Conservation (phyloP, 2,888 invertebrate species). For the Melanophora roralis region DNA sequence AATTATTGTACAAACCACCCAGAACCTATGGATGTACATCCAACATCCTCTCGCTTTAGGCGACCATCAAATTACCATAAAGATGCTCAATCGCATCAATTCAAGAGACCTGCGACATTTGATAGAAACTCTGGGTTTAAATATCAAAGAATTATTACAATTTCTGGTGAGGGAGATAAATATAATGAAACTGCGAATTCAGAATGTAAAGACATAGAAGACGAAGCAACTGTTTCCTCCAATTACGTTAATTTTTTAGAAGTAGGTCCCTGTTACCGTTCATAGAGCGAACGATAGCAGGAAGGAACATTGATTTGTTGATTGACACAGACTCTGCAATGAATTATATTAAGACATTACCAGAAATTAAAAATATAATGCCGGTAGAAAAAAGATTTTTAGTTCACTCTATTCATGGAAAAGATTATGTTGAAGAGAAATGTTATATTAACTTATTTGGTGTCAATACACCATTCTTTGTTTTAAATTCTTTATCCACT, state of each 20-base stretch:
- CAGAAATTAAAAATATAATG: constrained; percentile 40
- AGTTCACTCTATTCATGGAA: constrained; percentile 55
- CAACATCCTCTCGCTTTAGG: too few relatives aligned
- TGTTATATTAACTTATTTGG: constrained; percentile 47
- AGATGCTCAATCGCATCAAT: too few relatives aligned
- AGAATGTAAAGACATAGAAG: too few relatives aligned
- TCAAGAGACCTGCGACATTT: too few relatives aligned
- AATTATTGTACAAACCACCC: too few relatives aligned
- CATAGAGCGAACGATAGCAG: constrained; percentile 42
- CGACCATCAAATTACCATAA: too few relatives aligned
- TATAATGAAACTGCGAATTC: too few relatives aligned
- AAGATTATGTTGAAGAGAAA: constrained; percentile 50
- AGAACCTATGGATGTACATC: too few relatives aligned
- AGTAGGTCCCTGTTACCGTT: constrained; percentile 7
- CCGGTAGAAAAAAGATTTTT: constrained; percentile 40
- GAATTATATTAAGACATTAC: too few relatives aligned
- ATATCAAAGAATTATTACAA: too few relatives aligned
- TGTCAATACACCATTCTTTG: constrained; percentile 48
- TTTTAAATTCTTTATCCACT: constrained; percentile 51
- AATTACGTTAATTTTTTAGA: constrained; percentile 52
- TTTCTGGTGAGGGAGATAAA: too few relatives aligned
- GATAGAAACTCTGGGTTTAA: too few relatives aligned
- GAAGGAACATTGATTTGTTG: constrained; percentile 40
- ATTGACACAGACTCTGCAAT: constrained; percentile 38
- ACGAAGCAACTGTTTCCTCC: not conserved